Evolutionary conservation across 2,797 vertebrate genomes (phyloP), one percentile per base, ranked within the genome.

Genomic region (Anisognathus igniventris): DNA sequence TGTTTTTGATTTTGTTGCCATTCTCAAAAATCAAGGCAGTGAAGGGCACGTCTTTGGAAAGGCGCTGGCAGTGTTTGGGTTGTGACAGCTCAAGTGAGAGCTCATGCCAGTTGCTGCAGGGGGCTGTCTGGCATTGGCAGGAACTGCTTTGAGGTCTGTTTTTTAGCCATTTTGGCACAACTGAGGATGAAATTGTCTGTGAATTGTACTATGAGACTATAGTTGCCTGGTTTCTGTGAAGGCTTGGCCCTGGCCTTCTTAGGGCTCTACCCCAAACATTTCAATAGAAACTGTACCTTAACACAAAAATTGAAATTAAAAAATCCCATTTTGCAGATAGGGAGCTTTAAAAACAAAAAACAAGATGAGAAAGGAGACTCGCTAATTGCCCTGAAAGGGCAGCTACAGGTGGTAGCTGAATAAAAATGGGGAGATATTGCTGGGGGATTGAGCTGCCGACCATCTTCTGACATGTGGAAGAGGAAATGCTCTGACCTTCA

Each of bases 1-100:
- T 51, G 31, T 19, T 72, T 62, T 75, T 79, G 61, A 24, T 18
- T 10, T 25, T 35, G 14, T 23, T 84, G 66, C 19, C 4, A 0
- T 60, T 77, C 56, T 48, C 31, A 42, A 24, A 65, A 53, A 35
- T 15, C 31, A 42, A 17, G 40, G 25, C 51, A 53, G 33, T 0
- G 2, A 65, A 33, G 12, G 50, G 9, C 4, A 3, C 0, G 0
- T 39, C 44, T 7, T 9, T 78, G 37, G 53, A 24, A 33, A 7
- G 51, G 9, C 14, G 8, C 14, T 67, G 72, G n/a, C 12, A 24
- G 0, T 4, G 2, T 21, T 37, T 18, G 53, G 62, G 35, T 28
- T 37, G 45, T 58, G 70, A 48, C 54, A 39, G 48, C 7, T 62
- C 6, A 23, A 50, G 23, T 73, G 4, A 27, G 53, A 48, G 35